Percentiles rank a stretch among this genome's conserved stretches.
Conservation (phyloP, 2,113 vertebrate genomes). For the Poicephalus meyeri region DNA sequence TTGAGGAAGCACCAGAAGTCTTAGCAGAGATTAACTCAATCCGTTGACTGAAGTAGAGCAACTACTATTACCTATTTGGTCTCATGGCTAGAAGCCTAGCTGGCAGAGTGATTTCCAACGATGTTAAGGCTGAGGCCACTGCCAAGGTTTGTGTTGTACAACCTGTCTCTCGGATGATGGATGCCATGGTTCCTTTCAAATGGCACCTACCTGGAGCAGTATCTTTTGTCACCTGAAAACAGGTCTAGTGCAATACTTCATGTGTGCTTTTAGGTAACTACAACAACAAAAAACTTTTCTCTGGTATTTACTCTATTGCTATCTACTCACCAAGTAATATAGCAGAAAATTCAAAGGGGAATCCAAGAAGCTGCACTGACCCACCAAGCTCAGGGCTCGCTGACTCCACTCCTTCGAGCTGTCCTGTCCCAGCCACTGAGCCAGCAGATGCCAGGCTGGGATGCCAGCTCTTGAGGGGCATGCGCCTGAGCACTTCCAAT, state of each 20-base stretch:
- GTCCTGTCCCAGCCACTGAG: background rate
- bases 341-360: background rate
- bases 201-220: background rate
- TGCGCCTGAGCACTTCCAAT: background rate
- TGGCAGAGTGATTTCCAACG: background rate
- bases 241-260: background rate
- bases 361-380: background rate
- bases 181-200: background rate
- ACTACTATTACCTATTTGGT: background rate
- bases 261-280: background rate
- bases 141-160: background rate
- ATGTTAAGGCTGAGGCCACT: background rate
- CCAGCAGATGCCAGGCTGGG: background rate
- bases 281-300: background rate
- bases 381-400: fast-evolving
- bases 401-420: fast-evolving
- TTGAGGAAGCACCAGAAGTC: constrained; percentile 44
- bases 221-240: background rate
- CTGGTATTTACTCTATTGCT: background rate
- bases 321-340: background rate
- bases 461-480: fast-evolving
- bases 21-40: constrained; percentile 66
- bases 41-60: constrained; percentile 41
- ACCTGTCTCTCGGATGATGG: background rate
- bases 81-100: background rate